phyloP scores from a whole-genome alignment of 2,113 vertebrate genomes.

The Pterocles gutturalis region DNA sequence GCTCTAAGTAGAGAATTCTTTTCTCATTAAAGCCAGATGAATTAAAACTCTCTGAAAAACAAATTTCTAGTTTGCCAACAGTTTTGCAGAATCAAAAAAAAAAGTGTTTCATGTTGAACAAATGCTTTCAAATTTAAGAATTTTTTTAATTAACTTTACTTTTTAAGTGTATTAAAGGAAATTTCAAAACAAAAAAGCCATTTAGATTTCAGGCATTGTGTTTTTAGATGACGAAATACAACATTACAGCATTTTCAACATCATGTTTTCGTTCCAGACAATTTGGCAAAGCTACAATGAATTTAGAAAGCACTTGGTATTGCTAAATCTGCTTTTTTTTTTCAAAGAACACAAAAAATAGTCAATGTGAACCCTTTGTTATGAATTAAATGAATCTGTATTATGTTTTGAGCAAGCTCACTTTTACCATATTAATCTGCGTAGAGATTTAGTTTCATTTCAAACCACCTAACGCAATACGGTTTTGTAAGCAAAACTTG shows the following conservation, averaged over 20 bases:
- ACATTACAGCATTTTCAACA: conserved; percentile 36
- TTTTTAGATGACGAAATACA: conserved; percentile 47
- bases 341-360: conserved; percentile 34
- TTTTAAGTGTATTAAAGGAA: conserved; percentile 12
- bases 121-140: neutral
- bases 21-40: conserved; percentile 1
- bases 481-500: conserved; percentile 31
- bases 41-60: neutral
- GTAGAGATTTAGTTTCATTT: conserved; percentile 7
- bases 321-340: conserved; percentile 57
- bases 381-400: conserved; percentile 28
- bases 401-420: conserved; percentile 38
- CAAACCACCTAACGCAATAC: neutral
- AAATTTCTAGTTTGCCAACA: neutral
- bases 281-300: conserved; percentile 50
- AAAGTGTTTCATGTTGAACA: neutral
- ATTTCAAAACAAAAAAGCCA: conserved; percentile 25
- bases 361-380: conserved; percentile 37
- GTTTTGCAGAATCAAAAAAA: neutral
- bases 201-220: conserved; percentile 24
- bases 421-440: conserved; percentile 12
- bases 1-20: neutral
- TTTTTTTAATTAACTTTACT: neutral
- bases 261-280: conserved; percentile 38
- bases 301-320: conserved; percentile 33